Conservation (phyloP, 2,113 vertebrate species). For the Siniperca knerii region DNA sequence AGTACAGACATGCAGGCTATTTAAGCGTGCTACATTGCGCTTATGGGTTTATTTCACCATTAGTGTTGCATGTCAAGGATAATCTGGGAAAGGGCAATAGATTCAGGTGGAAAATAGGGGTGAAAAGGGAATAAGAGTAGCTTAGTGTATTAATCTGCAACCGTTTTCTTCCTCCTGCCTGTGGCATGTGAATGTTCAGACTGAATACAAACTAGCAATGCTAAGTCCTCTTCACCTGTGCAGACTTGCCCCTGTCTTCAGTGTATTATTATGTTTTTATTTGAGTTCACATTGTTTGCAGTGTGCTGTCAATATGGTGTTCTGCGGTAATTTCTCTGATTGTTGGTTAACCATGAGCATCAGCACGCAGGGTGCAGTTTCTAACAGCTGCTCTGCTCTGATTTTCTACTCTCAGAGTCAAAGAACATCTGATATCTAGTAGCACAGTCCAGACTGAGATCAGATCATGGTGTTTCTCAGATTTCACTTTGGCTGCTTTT, state of each 20-base stretch:
- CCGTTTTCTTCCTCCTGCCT: conserved; percentile 10
- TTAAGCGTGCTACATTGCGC: conserved; percentile 62
- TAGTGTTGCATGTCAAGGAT: conserved; percentile 41
- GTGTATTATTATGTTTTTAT: conserved; percentile 67
- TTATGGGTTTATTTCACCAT: conserved; percentile 41
- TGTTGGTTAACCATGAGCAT: conserved; percentile 56
- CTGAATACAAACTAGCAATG: conserved; percentile 32
- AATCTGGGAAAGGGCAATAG: conserved; percentile 44
- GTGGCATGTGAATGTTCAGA: conserved; percentile 38
- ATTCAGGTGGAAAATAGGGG: conserved; percentile 29
- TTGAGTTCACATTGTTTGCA: conserved; percentile 57
- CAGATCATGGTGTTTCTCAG: conserved; percentile 61
- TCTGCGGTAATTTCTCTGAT: conserved; percentile 46
- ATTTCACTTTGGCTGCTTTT: conserved; percentile 75
- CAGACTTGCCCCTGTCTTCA: conserved; percentile 67
- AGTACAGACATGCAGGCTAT: background rate
- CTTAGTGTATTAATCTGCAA: conserved; percentile 35
- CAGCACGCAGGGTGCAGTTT: conserved; percentile 6
- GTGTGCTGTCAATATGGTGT: conserved; percentile 35
- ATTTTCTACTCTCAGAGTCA: conserved; percentile 39
- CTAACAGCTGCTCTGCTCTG: conserved; percentile 31
- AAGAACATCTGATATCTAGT: conserved; percentile 59
- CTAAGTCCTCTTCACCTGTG: conserved; percentile 41
- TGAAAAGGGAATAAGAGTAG: conserved; percentile 22
- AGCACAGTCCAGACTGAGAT: conserved; percentile 50